Base-by-base conservation (phyloP, 2,888 invertebrate species). In the Ophion ventricosus region DNA sequence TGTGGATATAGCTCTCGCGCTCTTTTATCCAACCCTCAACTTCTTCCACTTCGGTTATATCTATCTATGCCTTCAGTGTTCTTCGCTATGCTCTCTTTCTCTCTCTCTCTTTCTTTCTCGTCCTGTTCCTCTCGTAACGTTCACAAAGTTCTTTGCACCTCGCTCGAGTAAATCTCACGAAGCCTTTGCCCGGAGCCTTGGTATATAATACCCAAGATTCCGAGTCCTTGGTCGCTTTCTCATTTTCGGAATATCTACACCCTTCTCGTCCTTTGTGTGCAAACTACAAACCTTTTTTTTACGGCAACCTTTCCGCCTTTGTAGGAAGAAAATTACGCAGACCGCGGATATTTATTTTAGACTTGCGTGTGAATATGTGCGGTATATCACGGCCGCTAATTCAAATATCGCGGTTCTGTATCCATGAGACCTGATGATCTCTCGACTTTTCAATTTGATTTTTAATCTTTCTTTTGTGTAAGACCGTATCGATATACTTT, bases 141-240 rank as follows among this genome's bases (percentile, higher is more conserved):
- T 67, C 76, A 76, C 56, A 74, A 77, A 64, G 17, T 76, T 83
- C 76, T 63, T 69, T 86, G 78, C 59, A 72, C 69, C 76, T 77
- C 87, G 84, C 86, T 83, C 84, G 87, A 83, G 85, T 87, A 87
- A 87, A 88, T 88, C 89, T 87, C 74, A 77, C 85, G 77, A 81
- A 72, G 78, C 80, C 67, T 64, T 72, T 59, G 5, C 14, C 14
- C 49, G 14, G 4, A 49, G 49, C 49, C 17, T 49, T 17, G 78
- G 69, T 72, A 49, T 80, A 84, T 77, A 84, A 82, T 78, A 80
- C 84, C 61, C 63, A 10, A 75, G 74, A 75, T 80, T 86, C 74
- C 64, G 57, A 63, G 67, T 57, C 72, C 70, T 66, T 79, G 70
- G 78, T 35, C 74, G 64, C n/a, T 29, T 8, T 57, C 23, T 23